Evolutionary conservation across 1,140 invertebrate species (phyloP).

Genomic region (Idris sp.): DNA sequence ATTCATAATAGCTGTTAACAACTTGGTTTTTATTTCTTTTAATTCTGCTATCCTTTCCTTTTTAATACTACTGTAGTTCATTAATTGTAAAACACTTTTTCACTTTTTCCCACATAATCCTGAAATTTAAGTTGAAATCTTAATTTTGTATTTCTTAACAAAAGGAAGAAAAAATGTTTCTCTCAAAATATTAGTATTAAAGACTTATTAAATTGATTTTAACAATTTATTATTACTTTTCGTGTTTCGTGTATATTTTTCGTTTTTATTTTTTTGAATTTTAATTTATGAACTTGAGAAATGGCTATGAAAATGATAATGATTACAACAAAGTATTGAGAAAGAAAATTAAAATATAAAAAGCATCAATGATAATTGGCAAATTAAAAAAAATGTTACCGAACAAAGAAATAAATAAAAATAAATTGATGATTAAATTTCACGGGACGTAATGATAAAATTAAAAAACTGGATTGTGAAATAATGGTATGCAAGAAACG

Average conservation of each 20-base stretch:
- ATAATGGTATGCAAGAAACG: conserved; percentile 77
- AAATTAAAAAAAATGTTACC: conserved; percentile 35
- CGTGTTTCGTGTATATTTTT: conserved; percentile 35
- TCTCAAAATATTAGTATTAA: no score
- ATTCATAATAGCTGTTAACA: conserved; percentile 17
- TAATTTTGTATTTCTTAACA: no score
- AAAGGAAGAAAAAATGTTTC: no score
- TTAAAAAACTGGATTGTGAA: conserved; percentile 69
- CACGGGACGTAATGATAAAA: conserved; percentile 58
- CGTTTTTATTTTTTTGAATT: conserved; percentile 8
- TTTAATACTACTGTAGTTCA: conserved; percentile 4
- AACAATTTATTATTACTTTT: conserved; percentile 6
- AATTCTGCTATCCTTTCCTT: conserved; percentile 3
- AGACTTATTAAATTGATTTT: no score
- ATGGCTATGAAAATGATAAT: conserved; percentile 18
- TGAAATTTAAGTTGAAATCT: conserved; percentile 6
- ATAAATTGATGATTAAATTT: conserved; percentile 34
- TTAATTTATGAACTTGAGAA: conserved; percentile 7
- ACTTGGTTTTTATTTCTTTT: conserved; percentile 8
- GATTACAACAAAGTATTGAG: conserved; percentile 3
- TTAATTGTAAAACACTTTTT: not conserved
- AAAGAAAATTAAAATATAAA: conserved; percentile 24
- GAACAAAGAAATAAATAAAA: conserved; percentile 31
- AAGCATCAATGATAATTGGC: conserved; percentile 21
- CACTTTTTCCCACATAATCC: conserved; percentile 5